Evolutionary conservation across 2,797 vertebrate species (phyloP).

Genomic region (Xenentodon cancila): DNA sequence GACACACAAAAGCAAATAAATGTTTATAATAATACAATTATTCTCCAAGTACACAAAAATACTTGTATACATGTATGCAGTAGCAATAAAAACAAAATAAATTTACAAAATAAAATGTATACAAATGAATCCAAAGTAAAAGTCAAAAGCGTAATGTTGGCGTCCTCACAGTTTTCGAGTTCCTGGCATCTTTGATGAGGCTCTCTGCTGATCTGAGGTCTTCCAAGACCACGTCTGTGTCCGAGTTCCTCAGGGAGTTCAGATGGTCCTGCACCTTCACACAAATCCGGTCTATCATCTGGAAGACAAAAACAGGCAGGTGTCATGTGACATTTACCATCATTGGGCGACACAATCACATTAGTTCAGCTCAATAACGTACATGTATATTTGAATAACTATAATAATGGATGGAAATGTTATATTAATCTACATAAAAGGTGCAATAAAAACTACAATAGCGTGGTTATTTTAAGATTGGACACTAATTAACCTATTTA

Average conservation of each 20-base stretch:
- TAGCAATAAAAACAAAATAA: background rate
- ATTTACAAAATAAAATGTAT: background rate
- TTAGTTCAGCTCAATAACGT: too few relatives aligned
- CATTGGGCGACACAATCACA: too few relatives aligned
- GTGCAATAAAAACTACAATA: too few relatives aligned
- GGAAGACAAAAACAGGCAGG: slow-evolving; percentile 24
- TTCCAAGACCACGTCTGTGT: slow-evolving; percentile 87
- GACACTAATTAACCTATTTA: too few relatives aligned
- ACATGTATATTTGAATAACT: too few relatives aligned
- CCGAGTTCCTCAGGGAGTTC: slow-evolving; percentile 92
- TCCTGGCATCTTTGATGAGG: slow-evolving; percentile 94
- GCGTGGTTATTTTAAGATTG: too few relatives aligned
- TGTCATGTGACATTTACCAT: too few relatives aligned
- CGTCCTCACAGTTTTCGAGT: slow-evolving; percentile 93
- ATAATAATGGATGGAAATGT: too few relatives aligned
- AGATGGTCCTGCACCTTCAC: slow-evolving; percentile 98
- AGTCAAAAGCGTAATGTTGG: background rate
- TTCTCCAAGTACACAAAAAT: background rate
- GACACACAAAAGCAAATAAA: background rate
- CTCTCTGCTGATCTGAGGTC: slow-evolving; percentile 92
- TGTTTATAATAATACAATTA: background rate
- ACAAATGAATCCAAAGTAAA: background rate
- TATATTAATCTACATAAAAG: too few relatives aligned
- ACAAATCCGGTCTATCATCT: slow-evolving; percentile 98
- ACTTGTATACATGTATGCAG: background rate